Percentiles rank a stretch among this genome's conserved stretches.
Evolutionary conservation across 2,797 vertebrate species (phyloP).

Genomic region (Hippopotamyrus pictus): DNA sequence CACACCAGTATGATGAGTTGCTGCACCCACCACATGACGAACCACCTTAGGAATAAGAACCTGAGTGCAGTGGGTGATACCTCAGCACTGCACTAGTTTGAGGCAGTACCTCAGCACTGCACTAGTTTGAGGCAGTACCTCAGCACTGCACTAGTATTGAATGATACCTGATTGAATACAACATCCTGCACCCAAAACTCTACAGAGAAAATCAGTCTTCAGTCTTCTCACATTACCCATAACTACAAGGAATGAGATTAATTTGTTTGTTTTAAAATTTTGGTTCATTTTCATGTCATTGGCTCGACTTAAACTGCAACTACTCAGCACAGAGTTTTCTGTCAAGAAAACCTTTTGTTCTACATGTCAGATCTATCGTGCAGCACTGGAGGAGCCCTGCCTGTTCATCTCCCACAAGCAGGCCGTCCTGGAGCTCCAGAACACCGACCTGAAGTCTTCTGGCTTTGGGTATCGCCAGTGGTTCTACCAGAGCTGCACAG

Average conservation of each 20-base stretch:
- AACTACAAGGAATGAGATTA: background rate
- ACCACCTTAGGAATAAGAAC: too few species aligned
- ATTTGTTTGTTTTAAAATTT: background rate
- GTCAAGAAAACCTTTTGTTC: background rate
- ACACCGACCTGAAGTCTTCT: constrained; percentile 39
- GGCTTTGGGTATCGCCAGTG: constrained; percentile 63
- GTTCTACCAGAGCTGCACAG: constrained; percentile 77
- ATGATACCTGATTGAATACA: background rate
- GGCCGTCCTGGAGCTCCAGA: constrained; percentile 53
- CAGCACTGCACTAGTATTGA: too few species aligned
- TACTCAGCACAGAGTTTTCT: background rate
- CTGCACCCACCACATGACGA: too few species aligned
- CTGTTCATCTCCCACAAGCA: constrained; percentile 58
- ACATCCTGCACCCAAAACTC: background rate
- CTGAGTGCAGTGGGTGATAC: too few species aligned
- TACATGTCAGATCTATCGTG: constrained; percentile 50
- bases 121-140: too few species aligned
- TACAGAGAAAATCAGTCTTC: background rate
- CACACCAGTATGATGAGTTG: too few species aligned
- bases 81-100: too few species aligned
- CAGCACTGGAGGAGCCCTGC: constrained; percentile 46
- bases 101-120: too few species aligned
- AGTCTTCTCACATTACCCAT: background rate
- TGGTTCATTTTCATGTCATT: background rate
- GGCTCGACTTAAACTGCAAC: background rate